Percentiles rank a stretch among this genome's conserved stretches.
Evolutionary conservation across 2,888 invertebrate species (phyloP).

Genomic region (Drosophila emarginata): DNA sequence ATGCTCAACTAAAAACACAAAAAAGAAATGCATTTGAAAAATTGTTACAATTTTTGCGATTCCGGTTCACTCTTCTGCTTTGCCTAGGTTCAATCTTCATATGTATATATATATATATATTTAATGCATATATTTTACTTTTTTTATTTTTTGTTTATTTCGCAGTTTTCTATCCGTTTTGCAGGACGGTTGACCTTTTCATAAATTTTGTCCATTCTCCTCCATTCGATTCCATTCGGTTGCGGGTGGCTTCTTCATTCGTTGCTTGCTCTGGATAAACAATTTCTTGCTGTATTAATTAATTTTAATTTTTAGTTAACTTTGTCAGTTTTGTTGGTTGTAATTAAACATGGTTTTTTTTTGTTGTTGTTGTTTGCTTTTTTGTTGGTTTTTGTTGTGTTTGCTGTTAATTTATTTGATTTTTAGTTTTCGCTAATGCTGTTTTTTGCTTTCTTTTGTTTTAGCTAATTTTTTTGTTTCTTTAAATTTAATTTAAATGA

Average conservation of each 20-base stretch:
- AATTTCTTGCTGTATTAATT: slow-evolving; percentile 3
- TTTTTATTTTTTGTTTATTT: background rate
- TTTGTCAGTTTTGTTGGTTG: slow-evolving; percentile 29
- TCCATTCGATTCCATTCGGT: background rate
- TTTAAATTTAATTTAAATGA: slow-evolving; percentile 71
- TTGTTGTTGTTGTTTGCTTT: slow-evolving; percentile 42
- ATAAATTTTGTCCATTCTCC: background rate
- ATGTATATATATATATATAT: background rate
- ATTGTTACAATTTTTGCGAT: slow-evolving; percentile 1
- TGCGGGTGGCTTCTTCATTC: slow-evolving; percentile 1
- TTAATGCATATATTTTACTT: background rate
- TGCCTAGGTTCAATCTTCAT: background rate
- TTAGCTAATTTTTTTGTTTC: slow-evolving; percentile 47
- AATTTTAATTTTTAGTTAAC: slow-evolving; percentile 42
- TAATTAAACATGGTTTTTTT: slow-evolving; percentile 47
- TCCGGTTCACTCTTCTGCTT: background rate
- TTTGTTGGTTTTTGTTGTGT: slow-evolving; percentile 37
- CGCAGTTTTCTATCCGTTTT: background rate
- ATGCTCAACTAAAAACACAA: background rate
- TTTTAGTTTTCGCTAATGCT: slow-evolving; percentile 43
- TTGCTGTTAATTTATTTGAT: slow-evolving; percentile 19
- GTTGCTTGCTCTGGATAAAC: slow-evolving; percentile 5
- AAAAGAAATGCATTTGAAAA: slow-evolving; percentile 8
- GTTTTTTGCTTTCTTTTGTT: slow-evolving; percentile 31
- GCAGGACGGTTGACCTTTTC: slow-evolving; percentile 2